Base-by-base conservation (phyloP, 2,888 invertebrate genomes). In the Chloroclysta siterata region DNA sequence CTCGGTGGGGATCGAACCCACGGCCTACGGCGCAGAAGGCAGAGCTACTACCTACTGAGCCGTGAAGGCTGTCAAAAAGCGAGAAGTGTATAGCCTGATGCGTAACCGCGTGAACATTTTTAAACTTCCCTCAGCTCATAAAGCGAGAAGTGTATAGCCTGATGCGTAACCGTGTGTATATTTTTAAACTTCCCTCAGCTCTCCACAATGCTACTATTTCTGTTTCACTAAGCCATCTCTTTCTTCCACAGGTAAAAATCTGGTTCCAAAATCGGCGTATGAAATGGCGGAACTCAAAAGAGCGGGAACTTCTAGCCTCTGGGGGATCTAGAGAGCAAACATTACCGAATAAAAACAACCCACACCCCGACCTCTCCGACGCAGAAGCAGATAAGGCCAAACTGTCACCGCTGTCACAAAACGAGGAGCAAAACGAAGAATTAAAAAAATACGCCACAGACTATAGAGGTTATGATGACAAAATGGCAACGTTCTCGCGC, bases 251-350 rank as follows among this genome's bases (percentile, higher is more conserved):
- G 95, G 95, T 95, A 56, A 95, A 95, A 88, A 95, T 95, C 75
- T 95, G 95, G 95, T 99, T 99, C 89, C 99, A 99, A 94, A 99
- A 99, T 85, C 96, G 99, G 0, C 96, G 99, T 60, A 99, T 99
- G 99, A 99, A 98, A 88, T 99, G 99, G 99, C 95, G 99, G 59
- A 99, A 99, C 89, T 98, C 98, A 5, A 99, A 99, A 90, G 99
- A 99, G 86, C 94, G 99, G 39, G 99, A 99, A 87, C 94, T 99
- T 0, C 93, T 99, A 28, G 98, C 99, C 0, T 96, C 96, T 17
- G 99, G 99, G 0, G 99, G 99, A 1, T 97, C 98, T 7, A 94
- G 99, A 33, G 99, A 99, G 81, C 98, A 98, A 87, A 99, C 99
- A 0, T 92, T 99, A 28, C 99, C 99, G 0, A 99, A 98, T 87